A percentile compares a stretch with the other conserved stretches of the same genome.
These are phyloP conservation scores for Dinoponera quadriceps DNA, from an alignment of 1,140 invertebrate species.

Conservation along the genomic window DNA sequence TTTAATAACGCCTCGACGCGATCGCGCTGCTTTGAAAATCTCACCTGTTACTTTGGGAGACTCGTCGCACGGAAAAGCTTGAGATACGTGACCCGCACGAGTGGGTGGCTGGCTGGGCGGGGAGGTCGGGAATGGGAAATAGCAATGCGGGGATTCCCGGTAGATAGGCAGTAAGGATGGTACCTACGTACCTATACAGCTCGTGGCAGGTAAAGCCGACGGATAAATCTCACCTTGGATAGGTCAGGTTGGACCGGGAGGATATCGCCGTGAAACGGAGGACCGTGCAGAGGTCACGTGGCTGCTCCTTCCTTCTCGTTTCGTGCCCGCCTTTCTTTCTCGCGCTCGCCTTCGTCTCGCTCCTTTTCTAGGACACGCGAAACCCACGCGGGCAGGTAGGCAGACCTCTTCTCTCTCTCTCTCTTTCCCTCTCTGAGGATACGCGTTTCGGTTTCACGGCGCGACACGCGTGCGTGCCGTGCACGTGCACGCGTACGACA, in stretches of 20 bases:
- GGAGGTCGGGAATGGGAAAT: slow-evolving; percentile 63
- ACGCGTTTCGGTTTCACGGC: slow-evolving; percentile 51
- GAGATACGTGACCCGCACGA: slow-evolving; percentile 64
- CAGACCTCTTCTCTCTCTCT: slow-evolving; percentile 71
- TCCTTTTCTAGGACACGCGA: slow-evolving; percentile 56
- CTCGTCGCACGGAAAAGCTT: slow-evolving; percentile 47
- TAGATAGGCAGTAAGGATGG: slow-evolving; percentile 62
- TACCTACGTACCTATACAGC: slow-evolving; percentile 60
- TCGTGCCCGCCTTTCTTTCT: slow-evolving; percentile 53
- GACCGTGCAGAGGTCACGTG: slow-evolving; percentile 76
- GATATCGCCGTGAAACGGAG: slow-evolving; percentile 78
- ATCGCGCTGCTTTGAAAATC: slow-evolving; percentile 51
- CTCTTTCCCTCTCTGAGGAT: slow-evolving; percentile 40
- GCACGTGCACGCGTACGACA: slow-evolving; percentile 66
- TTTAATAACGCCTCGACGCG: neutral
- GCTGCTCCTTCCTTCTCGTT: slow-evolving; percentile 53
- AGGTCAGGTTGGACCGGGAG: slow-evolving; percentile 79
- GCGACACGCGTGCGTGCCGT: slow-evolving; percentile 54
- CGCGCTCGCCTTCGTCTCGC: slow-evolving; percentile 55
- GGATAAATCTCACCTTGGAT: slow-evolving; percentile 82
- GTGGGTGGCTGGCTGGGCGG: slow-evolving; percentile 25
- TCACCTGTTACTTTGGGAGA: slow-evolving; percentile 66
- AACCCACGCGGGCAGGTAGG: slow-evolving; percentile 64
- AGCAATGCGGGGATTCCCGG: slow-evolving; percentile 63
- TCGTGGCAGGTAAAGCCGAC: slow-evolving; percentile 81